Conservation (phyloP, 1,140 invertebrate species). For the Mycetomoellerius zeteki region DNA sequence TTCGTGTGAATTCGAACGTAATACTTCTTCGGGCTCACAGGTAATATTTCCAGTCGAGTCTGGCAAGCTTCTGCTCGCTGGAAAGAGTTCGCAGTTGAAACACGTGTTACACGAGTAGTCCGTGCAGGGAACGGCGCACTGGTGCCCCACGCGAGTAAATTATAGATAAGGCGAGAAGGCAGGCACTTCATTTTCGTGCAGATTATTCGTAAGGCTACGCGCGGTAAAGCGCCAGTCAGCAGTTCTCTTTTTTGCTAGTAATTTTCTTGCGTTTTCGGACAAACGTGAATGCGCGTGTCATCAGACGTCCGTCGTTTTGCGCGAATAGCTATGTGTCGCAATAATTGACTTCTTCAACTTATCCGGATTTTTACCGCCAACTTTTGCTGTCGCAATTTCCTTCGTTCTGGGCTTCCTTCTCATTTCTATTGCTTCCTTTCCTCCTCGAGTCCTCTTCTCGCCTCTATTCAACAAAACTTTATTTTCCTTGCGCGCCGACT, state of each 20-base stretch:
- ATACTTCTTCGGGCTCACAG: constrained; percentile 38
- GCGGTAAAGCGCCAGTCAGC: constrained; percentile 1
- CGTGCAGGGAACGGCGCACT: constrained; percentile 42
- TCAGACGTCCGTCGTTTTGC: not conserved
- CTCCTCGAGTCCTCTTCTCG: constrained; percentile 10
- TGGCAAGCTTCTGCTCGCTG: constrained; percentile 37
- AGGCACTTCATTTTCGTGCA: constrained; percentile 64
- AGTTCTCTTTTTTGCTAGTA: constrained; percentile 9
- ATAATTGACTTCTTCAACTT: constrained; percentile 75
- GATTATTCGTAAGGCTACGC: constrained; percentile 52
- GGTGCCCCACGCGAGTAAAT: constrained; percentile 58
- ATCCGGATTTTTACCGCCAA: constrained; percentile 60
- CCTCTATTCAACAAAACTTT: constrained; percentile 68
- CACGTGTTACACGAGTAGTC: constrained; percentile 53
- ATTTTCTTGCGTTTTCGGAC: constrained; percentile 24
- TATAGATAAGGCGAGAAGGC: constrained; percentile 50
- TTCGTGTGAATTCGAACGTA: constrained; percentile 46
- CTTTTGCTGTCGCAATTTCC: constrained; percentile 16
- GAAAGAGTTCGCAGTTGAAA: constrained; percentile 48
- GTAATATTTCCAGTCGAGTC: constrained; percentile 44
- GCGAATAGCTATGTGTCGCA: constrained; percentile 26
- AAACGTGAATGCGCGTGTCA: not conserved
- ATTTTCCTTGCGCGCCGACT: constrained; percentile 66
- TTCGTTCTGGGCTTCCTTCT: constrained; percentile 24
- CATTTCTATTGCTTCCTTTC: constrained; percentile 37